Percentiles rank a stretch among this genome's conserved stretches.
phyloP scores from a whole-genome alignment of 2,797 vertebrate species.

The Lepus townsendii region DNA sequence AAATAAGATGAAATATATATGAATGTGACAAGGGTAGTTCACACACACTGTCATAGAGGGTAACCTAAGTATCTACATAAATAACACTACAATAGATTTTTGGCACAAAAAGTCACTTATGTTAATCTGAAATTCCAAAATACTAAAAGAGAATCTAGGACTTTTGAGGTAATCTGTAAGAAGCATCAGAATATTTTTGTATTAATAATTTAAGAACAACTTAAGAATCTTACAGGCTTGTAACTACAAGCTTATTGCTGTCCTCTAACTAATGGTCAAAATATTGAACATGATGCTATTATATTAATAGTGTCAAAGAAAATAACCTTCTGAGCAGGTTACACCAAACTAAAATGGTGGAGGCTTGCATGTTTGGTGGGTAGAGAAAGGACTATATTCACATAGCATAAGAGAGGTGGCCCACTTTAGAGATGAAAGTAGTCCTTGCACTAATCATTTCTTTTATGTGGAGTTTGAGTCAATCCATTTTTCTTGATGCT shows the following conservation, averaged over 20 bases:
- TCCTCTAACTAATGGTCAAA: conserved; percentile 54
- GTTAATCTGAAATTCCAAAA: neutral
- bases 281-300: conserved; percentile 73
- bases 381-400: conserved; percentile 53
- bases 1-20: conserved; percentile 80
- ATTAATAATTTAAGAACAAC: neutral
- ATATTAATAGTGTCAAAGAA: conserved; percentile 61
- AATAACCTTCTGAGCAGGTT: conserved; percentile 66
- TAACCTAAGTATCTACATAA: conserved; percentile 43
- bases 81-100: neutral
- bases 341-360: conserved; percentile 55
- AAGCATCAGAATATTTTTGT: neutral
- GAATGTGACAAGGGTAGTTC: conserved; percentile 72
- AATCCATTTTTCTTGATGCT: conserved; percentile 41
- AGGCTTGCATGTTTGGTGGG: neutral
- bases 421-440: conserved; percentile 6
- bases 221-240: conserved; percentile 70
- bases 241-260: conserved; percentile 76
- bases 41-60: fast-evolving
- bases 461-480: neutral
- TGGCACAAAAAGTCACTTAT: neutral
- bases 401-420: neutral
- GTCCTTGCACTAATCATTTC: conserved; percentile 1
- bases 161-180: neutral
- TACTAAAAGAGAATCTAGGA: neutral